Evolutionary conservation across 2,888 invertebrate species (phyloP), one percentile per base, ranked within the genome.

Genomic region (Odontothrips loti): DNA sequence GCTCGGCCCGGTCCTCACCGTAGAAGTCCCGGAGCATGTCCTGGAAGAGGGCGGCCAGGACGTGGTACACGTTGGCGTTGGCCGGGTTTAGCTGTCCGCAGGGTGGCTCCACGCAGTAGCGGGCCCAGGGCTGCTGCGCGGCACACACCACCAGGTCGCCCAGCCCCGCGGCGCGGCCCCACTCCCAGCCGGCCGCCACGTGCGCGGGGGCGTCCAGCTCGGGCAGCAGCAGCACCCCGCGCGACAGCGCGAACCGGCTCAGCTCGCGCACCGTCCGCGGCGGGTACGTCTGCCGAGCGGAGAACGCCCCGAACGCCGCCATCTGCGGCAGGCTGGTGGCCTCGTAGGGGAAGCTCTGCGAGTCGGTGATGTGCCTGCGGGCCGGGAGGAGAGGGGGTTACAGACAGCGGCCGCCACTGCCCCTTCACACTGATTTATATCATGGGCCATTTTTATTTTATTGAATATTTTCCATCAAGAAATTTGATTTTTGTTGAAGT

Each of bases 161-260:
- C 80, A 92, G 86, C 0, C 90, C 90, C 1, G 88, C 88, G n/a
- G 87, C 85, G 6, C 86, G 86, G 4, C 95, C 95, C 94, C 94
- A 94, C n/a, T 87, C 85, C 8, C 86, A 86, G 11, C 86, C 86
- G 83, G 92, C 92, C 29, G 79, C 81, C 0, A 94, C 92, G 86
- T 96, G 96, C 2, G 96, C 93, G 0, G 97, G 97, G 9, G 95
- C 93, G 87, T 97, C 97, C 68, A 97, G 91, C 89, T 98, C 98
- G 17, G 97, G 91, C 47, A 98, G 90, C 0, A 97, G 91, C 68
- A 96, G 90, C 10, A 98, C 92, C 2, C 97, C 98, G 78, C 96
- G 90, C 1, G 91, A 86, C 83, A 92, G 90, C 0, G 95, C 97
- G 86, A 95, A 96, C 51, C 91, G 89, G 0, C 95, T 90, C 81